Base-by-base conservation (phyloP, 2,888 invertebrate species). In the Macrosiphum euphorbiae region DNA sequence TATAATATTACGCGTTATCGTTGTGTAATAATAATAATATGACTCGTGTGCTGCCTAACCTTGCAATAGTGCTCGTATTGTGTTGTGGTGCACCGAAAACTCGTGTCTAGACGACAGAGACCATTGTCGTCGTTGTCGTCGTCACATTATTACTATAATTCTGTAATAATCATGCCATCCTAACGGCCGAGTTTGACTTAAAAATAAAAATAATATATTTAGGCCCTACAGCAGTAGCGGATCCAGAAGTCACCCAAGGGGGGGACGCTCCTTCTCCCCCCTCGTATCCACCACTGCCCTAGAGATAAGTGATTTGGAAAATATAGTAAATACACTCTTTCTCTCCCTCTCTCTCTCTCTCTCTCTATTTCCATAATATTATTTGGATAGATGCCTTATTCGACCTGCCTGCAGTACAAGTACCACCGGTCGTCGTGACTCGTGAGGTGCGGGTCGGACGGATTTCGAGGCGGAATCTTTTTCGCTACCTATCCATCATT, bases 31-130 rank as follows among this genome's bases (percentile, higher is more conserved):
- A 55, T 55, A 55, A 67, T 67, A 67, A 67, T 67, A 67, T 67
- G n/a, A 67, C 35, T 67, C 67, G 67, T 67, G n/a, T 67, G 67
- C 67, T 67, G n/a, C 16, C 16, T n/a, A 16, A 67, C 67, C 67
- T 67, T 35, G 67, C 67, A 67, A 67, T 67, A 67, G 67, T 67
- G 67, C 47, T 26, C 26, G 47, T 44, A 61, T 50, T 35, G 86
- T 87, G 87, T 67, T n/a, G 16, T 67, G 67, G 67, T 47, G 44
- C 35, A 35, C 87, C 92, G 47, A 92, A 92, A 92, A 87, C 87
- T 87, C 86, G 67, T 87, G 92, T 92, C 92, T 87, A 87, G 87
- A 92, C 92, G 26, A n/a, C 47, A 16, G 16, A 67, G 67, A n/a
- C n/a, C n/a, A 67, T 67, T 67, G 67, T 67, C 67, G n/a, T 67